phyloP scores from a whole-genome alignment of 2,797 vertebrate genomes.

The Bufotes viridis region DNA sequence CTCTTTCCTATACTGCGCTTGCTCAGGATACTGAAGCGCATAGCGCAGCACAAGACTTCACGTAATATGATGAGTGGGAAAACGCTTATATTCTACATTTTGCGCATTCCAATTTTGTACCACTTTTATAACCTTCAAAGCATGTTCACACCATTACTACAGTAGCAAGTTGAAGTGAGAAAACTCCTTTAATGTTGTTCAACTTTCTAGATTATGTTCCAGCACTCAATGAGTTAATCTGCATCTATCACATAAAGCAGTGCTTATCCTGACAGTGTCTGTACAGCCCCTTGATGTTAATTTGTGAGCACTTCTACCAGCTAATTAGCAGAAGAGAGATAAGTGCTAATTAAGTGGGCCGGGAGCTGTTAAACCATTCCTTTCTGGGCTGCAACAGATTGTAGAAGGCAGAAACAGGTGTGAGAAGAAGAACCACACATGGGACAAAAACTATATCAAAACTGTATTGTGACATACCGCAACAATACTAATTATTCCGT shows the following conservation, averaged over 20 bases:
- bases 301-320: slow-evolving; percentile 46
- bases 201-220: slow-evolving; percentile 2
- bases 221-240: slow-evolving; percentile 34
- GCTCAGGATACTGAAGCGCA: no score
- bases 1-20: no score
- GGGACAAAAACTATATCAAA: slow-evolving; percentile 8
- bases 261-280: slow-evolving; percentile 38
- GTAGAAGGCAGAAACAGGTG: not conserved
- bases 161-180: no score
- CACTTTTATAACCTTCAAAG: no score
- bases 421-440: not conserved
- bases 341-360: slow-evolving; percentile 58
- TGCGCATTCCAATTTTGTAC: no score
- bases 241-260: slow-evolving; percentile 21
- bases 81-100: no score
- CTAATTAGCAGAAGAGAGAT: slow-evolving; percentile 50
- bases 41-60: no score
- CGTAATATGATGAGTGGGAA: no score
- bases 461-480: slow-evolving; percentile 22
- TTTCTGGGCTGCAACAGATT: slow-evolving; percentile 28
- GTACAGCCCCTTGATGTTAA: slow-evolving; percentile 43
- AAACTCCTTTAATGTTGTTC: not conserved
- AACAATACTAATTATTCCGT: slow-evolving; percentile 20
- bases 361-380: slow-evolving; percentile 33
- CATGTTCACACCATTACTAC: no score